Evolutionary conservation across 2,888 invertebrate genomes (phyloP), one percentile per base, ranked within the genome.

Genomic region (Drosophila histrio): DNA sequence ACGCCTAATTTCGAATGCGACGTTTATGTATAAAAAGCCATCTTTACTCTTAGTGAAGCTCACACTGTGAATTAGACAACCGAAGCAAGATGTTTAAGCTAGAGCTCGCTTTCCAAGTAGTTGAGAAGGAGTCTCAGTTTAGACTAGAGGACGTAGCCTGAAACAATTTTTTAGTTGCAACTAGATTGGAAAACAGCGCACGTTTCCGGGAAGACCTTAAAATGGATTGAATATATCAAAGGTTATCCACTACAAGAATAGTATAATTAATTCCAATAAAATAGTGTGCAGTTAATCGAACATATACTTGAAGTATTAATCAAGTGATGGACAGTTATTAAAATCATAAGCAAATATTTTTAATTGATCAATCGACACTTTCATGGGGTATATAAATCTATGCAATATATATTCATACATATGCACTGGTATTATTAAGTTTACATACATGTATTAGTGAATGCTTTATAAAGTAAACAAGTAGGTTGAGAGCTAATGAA

Each of bases 61-160:
- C 22, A 58, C 58, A 58, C 32, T 58, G 47, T 58, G 41, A 58
- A 30, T 41, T 41, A 32, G 22, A 30, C 30, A 32, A 58, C 24
- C 11, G 17, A 58, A 50, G 28, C 50, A 58, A 58, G 50, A 58
- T 58, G 58, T 58, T 58, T 50, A 58, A 58, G 32, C 58, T 58
- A 13, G 58, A n/a, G 7, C 1, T n/a, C n/a, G 4, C 24, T 2
- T n/a, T 19, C 34, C 17, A 2, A 32, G 1, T 11, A 8, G 5
- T 28, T 17, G 17, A 44, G 13, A 6, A 30, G 6, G 19, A 17
- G n/a, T 17, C 4, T 1, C 9, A 17, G n/a, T 6, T 1, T 2
- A 1, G 0, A 4, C 9, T 4, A 36, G 1, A 17, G 36, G 36
- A n/a, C n/a, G n/a, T n/a, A n/a, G n/a, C n/a, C n/a, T n/a, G n/a